phyloP scores from a whole-genome alignment of 2,888 invertebrate genomes.

The Catocala fraxini region DNA sequence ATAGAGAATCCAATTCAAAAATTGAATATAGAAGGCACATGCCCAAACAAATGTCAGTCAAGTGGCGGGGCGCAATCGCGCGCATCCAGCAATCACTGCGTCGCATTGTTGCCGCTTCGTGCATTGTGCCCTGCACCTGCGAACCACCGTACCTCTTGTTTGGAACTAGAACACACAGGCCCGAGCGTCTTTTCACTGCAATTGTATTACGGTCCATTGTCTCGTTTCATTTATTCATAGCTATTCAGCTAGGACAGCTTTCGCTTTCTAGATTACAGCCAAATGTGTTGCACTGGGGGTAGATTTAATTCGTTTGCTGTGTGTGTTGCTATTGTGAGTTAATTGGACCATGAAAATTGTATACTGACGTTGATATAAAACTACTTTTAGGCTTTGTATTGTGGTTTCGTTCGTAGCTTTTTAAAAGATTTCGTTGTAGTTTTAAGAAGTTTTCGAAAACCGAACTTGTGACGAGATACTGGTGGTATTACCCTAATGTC shows the following conservation, averaged over 20 bases:
- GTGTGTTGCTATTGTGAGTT: background rate
- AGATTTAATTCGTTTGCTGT: conserved; percentile 6
- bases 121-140: conserved; percentile 77
- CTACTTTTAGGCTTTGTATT: too few relatives aligned
- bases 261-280: conserved; percentile 66
- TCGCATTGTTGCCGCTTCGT: conserved; percentile 67
- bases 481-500: too few relatives aligned
- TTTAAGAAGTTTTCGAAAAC: too few relatives aligned
- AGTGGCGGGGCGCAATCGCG: conserved; percentile 62
- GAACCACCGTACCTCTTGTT: conserved; percentile 77
- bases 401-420: too few relatives aligned
- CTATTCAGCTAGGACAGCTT: conserved; percentile 68
- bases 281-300: conserved; percentile 39
- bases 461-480: too few relatives aligned
- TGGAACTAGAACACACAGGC: conserved; percentile 78
- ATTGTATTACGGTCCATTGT: conserved; percentile 83
- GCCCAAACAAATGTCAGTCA: conserved; percentile 54
- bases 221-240: conserved; percentile 77
- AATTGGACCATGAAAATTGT: too few relatives aligned
- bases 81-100: conserved; percentile 49
- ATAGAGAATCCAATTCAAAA: background rate
- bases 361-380: too few relatives aligned
- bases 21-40: conserved; percentile 26
- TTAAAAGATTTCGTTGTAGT: too few relatives aligned
- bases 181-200: conserved; percentile 80